Evolutionary conservation across 1,140 invertebrate genomes (phyloP).

Genomic region (Aleiodes sp.): DNA sequence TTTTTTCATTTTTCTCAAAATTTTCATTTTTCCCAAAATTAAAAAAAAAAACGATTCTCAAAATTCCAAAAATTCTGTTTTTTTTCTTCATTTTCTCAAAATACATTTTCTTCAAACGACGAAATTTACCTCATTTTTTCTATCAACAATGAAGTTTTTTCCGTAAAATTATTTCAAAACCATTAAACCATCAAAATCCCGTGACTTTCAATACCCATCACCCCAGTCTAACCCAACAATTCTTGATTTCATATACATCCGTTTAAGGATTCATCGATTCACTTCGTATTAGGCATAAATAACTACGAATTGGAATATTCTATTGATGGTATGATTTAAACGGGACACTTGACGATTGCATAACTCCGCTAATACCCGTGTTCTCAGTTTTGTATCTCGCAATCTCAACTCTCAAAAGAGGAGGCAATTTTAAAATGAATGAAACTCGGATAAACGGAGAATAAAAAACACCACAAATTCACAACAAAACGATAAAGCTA

Average conservation of each 20-base stretch:
- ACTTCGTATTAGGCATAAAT: background rate
- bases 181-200: too few species aligned
- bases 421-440: background rate
- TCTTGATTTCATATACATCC: slow-evolving; percentile 2
- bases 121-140: too few species aligned
- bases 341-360: slow-evolving; percentile 27
- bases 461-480: background rate
- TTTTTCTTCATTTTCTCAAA: too few species aligned
- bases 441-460: background rate
- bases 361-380: slow-evolving; percentile 22
- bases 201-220: too few species aligned
- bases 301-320: background rate
- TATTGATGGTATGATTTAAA: slow-evolving; percentile 33
- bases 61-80: too few species aligned
- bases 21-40: too few species aligned
- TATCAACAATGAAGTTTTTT: too few species aligned
- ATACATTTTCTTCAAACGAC: too few species aligned
- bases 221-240: background rate
- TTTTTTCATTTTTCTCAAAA: too few species aligned
- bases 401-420: too few species aligned
- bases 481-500: slow-evolving; percentile 31
- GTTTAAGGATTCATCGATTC: slow-evolving; percentile 33
- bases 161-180: too few species aligned
- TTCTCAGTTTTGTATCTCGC: slow-evolving; percentile 18
- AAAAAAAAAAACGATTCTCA: too few species aligned